Base-by-base conservation (phyloP, 2,888 invertebrate genomes). In the Blastobasis lacticolella region DNA sequence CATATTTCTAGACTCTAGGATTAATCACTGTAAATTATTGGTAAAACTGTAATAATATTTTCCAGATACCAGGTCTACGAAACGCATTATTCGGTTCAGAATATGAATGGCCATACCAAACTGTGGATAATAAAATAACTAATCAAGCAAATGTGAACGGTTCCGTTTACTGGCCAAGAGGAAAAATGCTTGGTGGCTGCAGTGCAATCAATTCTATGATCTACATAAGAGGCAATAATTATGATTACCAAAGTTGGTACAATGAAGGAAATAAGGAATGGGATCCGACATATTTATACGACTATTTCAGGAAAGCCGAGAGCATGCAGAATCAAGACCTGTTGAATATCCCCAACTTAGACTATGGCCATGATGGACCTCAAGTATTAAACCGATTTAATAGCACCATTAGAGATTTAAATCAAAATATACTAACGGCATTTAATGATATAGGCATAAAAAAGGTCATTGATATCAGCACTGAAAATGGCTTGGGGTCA, bases 91-190 rank as follows among this genome's bases (percentile, higher is more conserved):
- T 40, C 37, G 36, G 92, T 67, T 82, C 52, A 36, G 38, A 10
- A 62, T 64, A 94, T 49, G 94, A 95, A 70, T 95, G 94, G 94
- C 91, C 93, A 69, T 95, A 94, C 73, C 94, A 94, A 73, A 93
- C 93, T 0, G 94, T 94, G 67, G 94, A 94, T 0, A 91, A 93
- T 65, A 91, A 91, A 38, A 90, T 88, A 38, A 87, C 91, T 1
- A 94, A 93, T 69, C 77, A 93, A 62, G 94, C 93, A 92, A 77
- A 74, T 36, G 61, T 57, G 57, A 54, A 62, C 49, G 52, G 63
- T 55, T 36, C 63, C 36, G 63, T 65, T 10, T 62, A 59, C 5
- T 88, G 90, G 90, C 81, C 90, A n/a, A 76, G 90, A 37, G 92
- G 92, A 0, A 91, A 90, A 59, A 76, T 86, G 60, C 70, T 90